These are phyloP conservation scores for Meloidogyne exigua DNA, from an alignment of 1,140 invertebrate genomes.

Conservation along the genomic window DNA sequence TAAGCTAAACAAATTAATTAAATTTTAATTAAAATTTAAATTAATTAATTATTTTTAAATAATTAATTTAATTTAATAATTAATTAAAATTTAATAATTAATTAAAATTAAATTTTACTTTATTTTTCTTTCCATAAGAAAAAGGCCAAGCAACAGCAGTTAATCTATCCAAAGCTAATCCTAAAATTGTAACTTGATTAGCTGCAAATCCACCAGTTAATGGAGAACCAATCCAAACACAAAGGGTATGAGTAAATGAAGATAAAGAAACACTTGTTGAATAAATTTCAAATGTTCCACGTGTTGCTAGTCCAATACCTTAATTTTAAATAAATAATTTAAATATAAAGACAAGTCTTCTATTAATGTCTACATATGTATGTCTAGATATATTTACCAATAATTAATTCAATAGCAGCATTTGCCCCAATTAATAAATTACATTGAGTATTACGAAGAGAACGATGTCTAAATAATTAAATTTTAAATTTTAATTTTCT, in stretches of 20 bases:
- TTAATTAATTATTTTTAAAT: too few species aligned
- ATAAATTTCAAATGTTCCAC: conserved; percentile 11
- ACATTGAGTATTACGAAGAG: conserved; percentile 8
- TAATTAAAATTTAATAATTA: too few species aligned
- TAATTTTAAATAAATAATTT: not conserved
- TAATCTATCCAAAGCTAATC: not conserved
- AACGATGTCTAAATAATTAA: not conserved
- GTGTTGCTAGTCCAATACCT: conserved; percentile 7
- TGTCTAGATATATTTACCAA: not conserved
- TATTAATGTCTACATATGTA: too few species aligned
- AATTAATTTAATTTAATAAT: too few species aligned
- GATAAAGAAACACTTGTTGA: not conserved
- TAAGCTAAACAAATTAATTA: too few species aligned
- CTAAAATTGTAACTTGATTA: conserved; percentile 3
- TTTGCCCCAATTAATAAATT: conserved; percentile 3
- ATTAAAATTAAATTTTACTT: not conserved
- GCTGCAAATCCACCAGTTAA: conserved; percentile 9
- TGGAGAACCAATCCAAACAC: conserved; percentile 14
- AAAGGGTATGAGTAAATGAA: conserved; percentile 4
- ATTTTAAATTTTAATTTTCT: not conserved
- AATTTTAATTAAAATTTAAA: too few species aligned
- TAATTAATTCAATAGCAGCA: conserved; percentile 10
- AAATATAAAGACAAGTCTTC: not conserved
- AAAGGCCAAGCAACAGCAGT: conserved; percentile 5
- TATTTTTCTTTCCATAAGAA: conserved; percentile 10